phyloP scores from a whole-genome alignment of 2,797 vertebrate genomes.

The Rhabdophis nuchalis region DNA sequence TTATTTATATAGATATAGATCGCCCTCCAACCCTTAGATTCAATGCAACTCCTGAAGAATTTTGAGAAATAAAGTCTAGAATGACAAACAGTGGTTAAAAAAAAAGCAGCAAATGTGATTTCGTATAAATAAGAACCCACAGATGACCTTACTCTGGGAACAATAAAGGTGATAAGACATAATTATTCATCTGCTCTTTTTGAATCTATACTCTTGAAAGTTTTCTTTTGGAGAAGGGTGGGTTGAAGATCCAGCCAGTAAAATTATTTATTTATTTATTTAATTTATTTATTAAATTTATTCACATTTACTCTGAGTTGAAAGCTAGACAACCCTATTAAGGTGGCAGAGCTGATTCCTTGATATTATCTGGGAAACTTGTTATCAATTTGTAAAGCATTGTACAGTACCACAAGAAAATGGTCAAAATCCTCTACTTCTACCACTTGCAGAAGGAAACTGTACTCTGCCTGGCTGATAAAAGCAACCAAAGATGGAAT shows the following conservation, averaged over 20 bases:
- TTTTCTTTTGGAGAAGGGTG: not conserved
- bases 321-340: not conserved
- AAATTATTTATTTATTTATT: too few relatives aligned
- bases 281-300: too few relatives aligned
- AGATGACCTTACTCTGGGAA: not conserved
- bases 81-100: not conserved
- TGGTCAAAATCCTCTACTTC: not conserved
- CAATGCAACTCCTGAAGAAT: not conserved
- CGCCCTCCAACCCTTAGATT: not conserved
- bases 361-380: not conserved
- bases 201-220: not conserved
- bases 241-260: not conserved
- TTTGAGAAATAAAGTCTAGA: not conserved
- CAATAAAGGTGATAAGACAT: not conserved
- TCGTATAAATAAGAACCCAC: not conserved
- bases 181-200: not conserved
- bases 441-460: not conserved
- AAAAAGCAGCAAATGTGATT: not conserved
- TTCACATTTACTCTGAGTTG: not conserved
- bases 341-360: not conserved
- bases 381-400: not conserved
- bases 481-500: not conserved
- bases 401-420: not conserved
- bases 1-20: too few relatives aligned
- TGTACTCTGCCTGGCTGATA: not conserved